Base-by-base conservation (phyloP, 2,113 vertebrate genomes). In the Malurus melanocephalus region DNA sequence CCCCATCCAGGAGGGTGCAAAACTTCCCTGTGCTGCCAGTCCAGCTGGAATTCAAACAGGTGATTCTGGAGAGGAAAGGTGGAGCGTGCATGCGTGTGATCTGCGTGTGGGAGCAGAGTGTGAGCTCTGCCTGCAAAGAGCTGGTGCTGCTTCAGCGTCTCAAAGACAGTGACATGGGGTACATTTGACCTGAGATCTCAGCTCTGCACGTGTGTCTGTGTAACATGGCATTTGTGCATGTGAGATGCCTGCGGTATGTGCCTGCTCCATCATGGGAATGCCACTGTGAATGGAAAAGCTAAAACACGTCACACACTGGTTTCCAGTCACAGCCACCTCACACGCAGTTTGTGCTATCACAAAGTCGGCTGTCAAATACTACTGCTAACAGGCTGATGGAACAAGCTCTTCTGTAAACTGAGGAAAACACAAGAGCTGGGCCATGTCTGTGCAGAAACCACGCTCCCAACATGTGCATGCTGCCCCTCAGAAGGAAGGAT, bases 31-130 rank as follows among this genome's bases (percentile, higher is more conserved):
- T 0, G 12, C 56, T 42, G 61, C 57, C 61, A 83, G 65, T 69
- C 52, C 53, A 14, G 64, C 60, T 33, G 76, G 32, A 73, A 85
- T 77, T 90, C 92, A 80, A 93, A 88, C 77, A 95, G 92, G 95
- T 91, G 89, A 93, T 82, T 32, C 42, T 3, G 1, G 33, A 69
- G 38, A 75, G 60, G 32, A 67, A 83, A 87, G 65, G 77, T 59
- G 19, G 20, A 92, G 48, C 4, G 0, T 3, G 42, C 64, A 60
- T 1, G 0, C 3, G 0, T 76, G 79, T 33, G 27, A 80, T 45
- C 51, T 23, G 46, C 1, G 0, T 45, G 49, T 13, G 10, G 75
- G 62, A 92, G 67, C 77, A 43, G 66, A 6, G 0, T 9, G 35
- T 4, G 5, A 68, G 56, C 49, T 35, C 66, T 30, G 26, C 16